Percentiles rank a stretch among this genome's conserved stretches.
Evolutionary conservation across 2,113 vertebrate species (phyloP).

Genomic region (Hemichromis elongatus): DNA sequence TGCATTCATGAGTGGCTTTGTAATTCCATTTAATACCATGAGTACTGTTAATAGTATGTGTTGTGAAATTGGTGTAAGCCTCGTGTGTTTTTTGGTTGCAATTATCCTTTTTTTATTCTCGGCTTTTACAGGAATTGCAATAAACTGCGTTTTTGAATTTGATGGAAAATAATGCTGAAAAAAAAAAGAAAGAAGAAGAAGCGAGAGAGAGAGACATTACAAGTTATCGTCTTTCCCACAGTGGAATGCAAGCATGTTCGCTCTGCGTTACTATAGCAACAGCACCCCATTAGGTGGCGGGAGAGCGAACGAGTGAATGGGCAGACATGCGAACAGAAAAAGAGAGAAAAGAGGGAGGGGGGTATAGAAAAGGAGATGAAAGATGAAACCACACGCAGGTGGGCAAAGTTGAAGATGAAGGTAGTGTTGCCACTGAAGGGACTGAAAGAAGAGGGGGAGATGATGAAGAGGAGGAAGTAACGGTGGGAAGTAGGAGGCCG

Average conservation of each 20-base stretch:
- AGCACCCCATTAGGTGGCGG: conserved; percentile 50
- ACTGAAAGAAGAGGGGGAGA: neutral
- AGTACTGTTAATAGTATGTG: conserved; percentile 1
- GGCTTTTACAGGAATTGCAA: neutral
- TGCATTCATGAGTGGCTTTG: neutral
- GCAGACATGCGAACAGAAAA: conserved; percentile 3
- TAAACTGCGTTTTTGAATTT: neutral
- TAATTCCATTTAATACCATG: neutral
- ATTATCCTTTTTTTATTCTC: neutral
- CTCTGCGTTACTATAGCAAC: conserved; percentile 59
- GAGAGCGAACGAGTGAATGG: conserved; percentile 33
- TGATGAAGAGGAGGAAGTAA: neutral
- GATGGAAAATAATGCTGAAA: neutral
- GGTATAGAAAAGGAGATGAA: neutral
- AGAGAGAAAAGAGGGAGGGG: neutral
- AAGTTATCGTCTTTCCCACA: conserved; percentile 16
- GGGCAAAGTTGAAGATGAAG: neutral
- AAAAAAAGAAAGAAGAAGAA: neutral
- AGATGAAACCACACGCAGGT: neutral
- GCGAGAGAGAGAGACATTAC: conserved; percentile 12
- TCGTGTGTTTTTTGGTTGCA: neutral
- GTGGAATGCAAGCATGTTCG: conserved; percentile 32
- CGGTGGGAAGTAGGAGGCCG: neutral
- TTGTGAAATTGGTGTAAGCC: neutral
- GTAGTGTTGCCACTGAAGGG: neutral